Conservation (phyloP, 1,140 invertebrate genomes). For the Pissodes strobi region DNA sequence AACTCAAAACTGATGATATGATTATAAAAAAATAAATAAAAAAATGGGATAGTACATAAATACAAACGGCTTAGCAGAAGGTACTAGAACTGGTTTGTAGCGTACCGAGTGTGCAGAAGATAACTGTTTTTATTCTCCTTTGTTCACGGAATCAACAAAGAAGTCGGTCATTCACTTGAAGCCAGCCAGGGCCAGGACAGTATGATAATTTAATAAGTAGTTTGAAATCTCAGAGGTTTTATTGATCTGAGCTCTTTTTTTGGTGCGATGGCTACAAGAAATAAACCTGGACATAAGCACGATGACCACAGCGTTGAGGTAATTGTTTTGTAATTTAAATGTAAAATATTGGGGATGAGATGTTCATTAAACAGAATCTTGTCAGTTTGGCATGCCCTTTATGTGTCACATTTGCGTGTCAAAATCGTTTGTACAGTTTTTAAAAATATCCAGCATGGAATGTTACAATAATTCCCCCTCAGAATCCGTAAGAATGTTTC, state of each 20-base stretch:
- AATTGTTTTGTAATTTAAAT: slow-evolving; percentile 36
- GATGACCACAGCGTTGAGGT: slow-evolving; percentile 62
- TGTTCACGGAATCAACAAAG: slow-evolving; percentile 23
- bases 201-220: not conserved
- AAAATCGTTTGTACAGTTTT: slow-evolving; percentile 32
- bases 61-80: not conserved
- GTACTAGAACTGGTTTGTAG: slow-evolving; percentile 7
- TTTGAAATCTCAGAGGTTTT: no score
- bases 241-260: not conserved
- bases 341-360: no score
- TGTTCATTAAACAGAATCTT: no score
- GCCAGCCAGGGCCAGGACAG: not conserved
- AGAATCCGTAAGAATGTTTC: slow-evolving; percentile 30
- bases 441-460: slow-evolving; percentile 29
- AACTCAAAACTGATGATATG: no score
- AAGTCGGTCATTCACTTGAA: slow-evolving; percentile 24
- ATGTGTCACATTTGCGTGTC: slow-evolving; percentile 16
- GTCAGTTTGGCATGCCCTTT: not conserved
- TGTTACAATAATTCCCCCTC: slow-evolving; percentile 34
- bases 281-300: slow-evolving; percentile 44
- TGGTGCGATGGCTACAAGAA: slow-evolving; percentile 43
- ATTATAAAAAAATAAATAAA: slow-evolving; percentile 3
- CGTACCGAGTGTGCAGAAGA: slow-evolving; percentile 5
- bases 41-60: not conserved
- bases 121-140: slow-evolving; percentile 12